These are phyloP conservation scores for Virgularia gustaviana DNA, from an alignment of 92 coral and sea anemone species.

Conservation along the genomic window DNA sequence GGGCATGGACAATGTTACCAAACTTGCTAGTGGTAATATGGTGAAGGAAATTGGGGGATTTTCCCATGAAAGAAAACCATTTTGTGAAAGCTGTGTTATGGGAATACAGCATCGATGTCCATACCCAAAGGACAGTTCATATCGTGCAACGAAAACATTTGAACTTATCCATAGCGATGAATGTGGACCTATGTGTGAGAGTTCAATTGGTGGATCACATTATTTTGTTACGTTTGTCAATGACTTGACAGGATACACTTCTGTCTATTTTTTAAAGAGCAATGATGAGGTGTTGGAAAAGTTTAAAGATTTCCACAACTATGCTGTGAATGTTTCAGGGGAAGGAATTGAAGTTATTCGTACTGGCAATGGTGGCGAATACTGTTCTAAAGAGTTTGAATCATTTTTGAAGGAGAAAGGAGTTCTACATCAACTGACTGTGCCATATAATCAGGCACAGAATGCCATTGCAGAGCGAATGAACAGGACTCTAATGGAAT, in stretches of 20 bases:
- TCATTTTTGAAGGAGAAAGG: too few species aligned
- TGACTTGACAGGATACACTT: conserved; percentile 29
- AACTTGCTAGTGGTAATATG: conserved; percentile 6
- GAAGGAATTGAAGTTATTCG: too few species aligned
- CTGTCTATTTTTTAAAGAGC: conserved; percentile 25
- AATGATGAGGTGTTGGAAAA: conserved; percentile 33
- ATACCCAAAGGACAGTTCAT: conserved; percentile 13
- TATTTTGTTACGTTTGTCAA: conserved; percentile 28
- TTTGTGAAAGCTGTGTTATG: conserved; percentile 23
- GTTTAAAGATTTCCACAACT: too few species aligned
- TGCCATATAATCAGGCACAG: too few species aligned
- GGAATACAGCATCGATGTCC: conserved; percentile 8
- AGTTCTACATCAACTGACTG: too few species aligned
- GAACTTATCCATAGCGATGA: conserved; percentile 22
- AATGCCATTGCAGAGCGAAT: too few species aligned
- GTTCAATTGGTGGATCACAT: conserved; percentile 29
- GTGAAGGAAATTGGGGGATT: conserved; percentile 2
- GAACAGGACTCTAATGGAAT: too few species aligned
- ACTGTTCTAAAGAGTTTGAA: too few species aligned
- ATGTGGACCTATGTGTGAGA: conserved; percentile 33
- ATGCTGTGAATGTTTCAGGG: too few species aligned
- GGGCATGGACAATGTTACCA: conserved; percentile 22
- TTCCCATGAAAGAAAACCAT: background rate
- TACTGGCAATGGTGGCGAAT: too few species aligned
- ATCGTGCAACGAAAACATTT: conserved; percentile 26